A percentile compares a stretch with the other conserved stretches of the same genome.
Conservation (phyloP, 1,140 invertebrate species). For the Drosophila sechellia region DNA sequence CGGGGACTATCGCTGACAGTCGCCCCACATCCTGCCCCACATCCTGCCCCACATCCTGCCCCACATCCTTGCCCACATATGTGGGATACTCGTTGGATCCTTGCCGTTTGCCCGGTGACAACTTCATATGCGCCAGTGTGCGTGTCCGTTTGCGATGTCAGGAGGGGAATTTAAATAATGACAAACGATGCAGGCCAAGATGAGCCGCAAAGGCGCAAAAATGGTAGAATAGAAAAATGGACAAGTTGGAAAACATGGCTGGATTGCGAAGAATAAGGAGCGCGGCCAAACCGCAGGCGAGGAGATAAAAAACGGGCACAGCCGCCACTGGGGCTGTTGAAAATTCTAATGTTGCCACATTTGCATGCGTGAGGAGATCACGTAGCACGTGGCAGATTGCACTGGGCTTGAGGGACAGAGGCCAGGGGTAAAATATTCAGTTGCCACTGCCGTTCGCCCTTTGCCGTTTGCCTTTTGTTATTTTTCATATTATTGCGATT, state of each 20-base stretch:
- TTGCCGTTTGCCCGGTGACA: slow-evolving; percentile 3
- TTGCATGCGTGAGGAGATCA: slow-evolving; percentile 77
- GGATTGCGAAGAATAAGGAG: neutral
- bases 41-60: neutral
- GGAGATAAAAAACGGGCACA: slow-evolving; percentile 47
- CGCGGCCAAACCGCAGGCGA: slow-evolving; percentile 16
- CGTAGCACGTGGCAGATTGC: slow-evolving; percentile 78
- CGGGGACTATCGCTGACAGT: slow-evolving; percentile 49
- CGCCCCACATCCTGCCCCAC: neutral
- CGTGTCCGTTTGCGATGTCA: slow-evolving; percentile 65
- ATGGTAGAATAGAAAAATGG: neutral
- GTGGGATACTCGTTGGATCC: neutral
- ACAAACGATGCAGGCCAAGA: slow-evolving; percentile 72
- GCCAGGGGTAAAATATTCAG: slow-evolving; percentile 34
- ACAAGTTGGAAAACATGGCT: slow-evolving; percentile 13
- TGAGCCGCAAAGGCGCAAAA: neutral
- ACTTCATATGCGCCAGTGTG: slow-evolving; percentile 58
- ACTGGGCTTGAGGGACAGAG: slow-evolving; percentile 45
- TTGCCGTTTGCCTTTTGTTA: slow-evolving; percentile 42
- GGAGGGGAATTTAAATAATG: slow-evolving; percentile 82
- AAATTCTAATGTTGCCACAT: slow-evolving; percentile 84
- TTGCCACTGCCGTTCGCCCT: too few species aligned
- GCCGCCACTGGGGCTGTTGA: slow-evolving; percentile 53
- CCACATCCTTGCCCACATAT: neutral
- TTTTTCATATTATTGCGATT: slow-evolving; percentile 76